Evolutionary conservation across 2,888 invertebrate species (phyloP).

Genomic region (Trachelus iudaicus): DNA sequence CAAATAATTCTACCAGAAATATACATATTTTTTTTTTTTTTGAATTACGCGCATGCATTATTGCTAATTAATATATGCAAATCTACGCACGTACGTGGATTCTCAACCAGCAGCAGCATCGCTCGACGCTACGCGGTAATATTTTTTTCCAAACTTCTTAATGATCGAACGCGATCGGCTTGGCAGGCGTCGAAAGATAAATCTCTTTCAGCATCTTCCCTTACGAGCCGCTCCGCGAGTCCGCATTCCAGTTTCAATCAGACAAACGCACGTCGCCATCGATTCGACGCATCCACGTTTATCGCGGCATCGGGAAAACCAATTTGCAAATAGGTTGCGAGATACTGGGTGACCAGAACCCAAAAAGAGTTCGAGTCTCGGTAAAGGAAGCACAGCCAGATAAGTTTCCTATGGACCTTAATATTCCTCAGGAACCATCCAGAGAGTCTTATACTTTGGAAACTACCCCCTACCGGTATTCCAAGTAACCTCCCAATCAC

Average conservation of each 20-base stretch:
- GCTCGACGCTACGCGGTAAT: neutral
- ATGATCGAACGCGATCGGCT: neutral
- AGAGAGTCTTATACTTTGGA: neutral
- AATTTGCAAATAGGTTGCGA: constrained; percentile 61
- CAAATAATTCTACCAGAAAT: neutral
- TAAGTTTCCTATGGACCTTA: neutral
- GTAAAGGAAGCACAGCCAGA: neutral
- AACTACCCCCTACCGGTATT: neutral
- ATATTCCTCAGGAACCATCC: neutral
- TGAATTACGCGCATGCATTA: neutral
- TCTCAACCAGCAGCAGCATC: neutral
- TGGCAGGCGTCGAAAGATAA: neutral
- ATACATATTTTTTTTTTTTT: neutral
- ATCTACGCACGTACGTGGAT: neutral
- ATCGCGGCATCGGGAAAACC: constrained; percentile 49
- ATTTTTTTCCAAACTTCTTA: neutral
- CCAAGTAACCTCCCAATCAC: neutral
- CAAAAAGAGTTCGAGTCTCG: neutral
- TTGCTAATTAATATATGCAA: neutral
- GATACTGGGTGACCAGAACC: neutral
- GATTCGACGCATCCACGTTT: constrained; percentile 44
- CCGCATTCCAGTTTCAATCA: constrained; percentile 49
- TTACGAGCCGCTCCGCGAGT: neutral
- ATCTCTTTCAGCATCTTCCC: neutral
- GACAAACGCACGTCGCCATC: constrained; percentile 50